These are phyloP conservation scores for Calephelis perditalis DNA, from an alignment of 2,888 invertebrate species.

Conservation along the genomic window DNA sequence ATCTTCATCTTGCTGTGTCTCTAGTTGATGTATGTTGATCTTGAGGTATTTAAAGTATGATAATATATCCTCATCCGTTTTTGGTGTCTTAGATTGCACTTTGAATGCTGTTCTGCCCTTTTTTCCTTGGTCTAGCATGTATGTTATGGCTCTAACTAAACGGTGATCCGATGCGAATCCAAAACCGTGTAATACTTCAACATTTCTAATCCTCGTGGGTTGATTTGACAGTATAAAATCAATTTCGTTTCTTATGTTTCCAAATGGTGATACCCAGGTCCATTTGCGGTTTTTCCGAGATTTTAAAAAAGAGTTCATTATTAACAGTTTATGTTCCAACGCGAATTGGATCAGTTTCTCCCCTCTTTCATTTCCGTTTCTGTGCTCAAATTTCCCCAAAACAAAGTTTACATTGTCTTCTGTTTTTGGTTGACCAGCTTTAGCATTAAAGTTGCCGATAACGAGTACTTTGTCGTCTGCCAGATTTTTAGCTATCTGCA, in stretches of 20 bases:
- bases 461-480: not conserved
- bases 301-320: no score
- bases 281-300: no score
- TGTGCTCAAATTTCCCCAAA: no score
- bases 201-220: slow-evolving; percentile 9
- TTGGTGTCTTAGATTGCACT: slow-evolving; percentile 13
- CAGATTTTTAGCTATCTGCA: not conserved
- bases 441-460: not conserved
- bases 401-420: no score
- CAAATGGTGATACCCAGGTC: no score
- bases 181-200: not conserved
- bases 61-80: slow-evolving; percentile 16
- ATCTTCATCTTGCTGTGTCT: slow-evolving; percentile 11
- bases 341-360: no score
- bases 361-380: no score
- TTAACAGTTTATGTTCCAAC: no score
- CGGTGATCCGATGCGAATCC: not conserved
- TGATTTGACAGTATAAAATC: slow-evolving; percentile 12
- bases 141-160: not conserved
- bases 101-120: slow-evolving; percentile 19
- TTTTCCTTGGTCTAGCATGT: not conserved
- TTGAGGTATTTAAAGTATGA: slow-evolving; percentile 15
- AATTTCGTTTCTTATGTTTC: no score
- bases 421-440: not conserved
- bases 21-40: slow-evolving; percentile 14